A percentile compares a stretch with the other conserved stretches of the same genome.
Conservation (phyloP, 1,140 invertebrate species). For the Hyphantria cunea region DNA sequence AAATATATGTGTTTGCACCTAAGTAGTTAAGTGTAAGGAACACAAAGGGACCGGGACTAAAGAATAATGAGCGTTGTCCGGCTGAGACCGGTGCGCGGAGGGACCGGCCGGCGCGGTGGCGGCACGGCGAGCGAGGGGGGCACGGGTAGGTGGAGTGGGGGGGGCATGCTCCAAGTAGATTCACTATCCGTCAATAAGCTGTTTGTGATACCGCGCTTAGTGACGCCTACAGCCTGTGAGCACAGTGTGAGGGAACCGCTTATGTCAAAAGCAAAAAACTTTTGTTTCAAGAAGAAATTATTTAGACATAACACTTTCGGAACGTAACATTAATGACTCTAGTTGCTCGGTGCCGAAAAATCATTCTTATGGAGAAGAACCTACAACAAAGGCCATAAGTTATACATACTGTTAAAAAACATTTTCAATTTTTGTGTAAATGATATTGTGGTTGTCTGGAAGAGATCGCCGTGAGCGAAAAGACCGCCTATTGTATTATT, state of each 20-base stretch:
- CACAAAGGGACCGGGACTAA: neutral
- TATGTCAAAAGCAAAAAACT: neutral
- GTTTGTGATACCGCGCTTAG: conserved; percentile 1
- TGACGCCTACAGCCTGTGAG: neutral
- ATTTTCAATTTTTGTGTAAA: too few relatives aligned
- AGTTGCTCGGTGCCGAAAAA: too few relatives aligned
- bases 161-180: neutral
- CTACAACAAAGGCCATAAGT: too few relatives aligned
- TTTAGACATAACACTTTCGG: neutral
- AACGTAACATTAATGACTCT: too few relatives aligned
- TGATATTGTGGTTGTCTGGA: too few relatives aligned
- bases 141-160: too few relatives aligned
- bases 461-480: too few relatives aligned
- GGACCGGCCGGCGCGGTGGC: too few relatives aligned
- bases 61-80: neutral
- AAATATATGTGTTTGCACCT: neutral
- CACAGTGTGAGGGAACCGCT: neutral
- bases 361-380: too few relatives aligned
- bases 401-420: too few relatives aligned
- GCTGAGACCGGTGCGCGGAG: too few relatives aligned
- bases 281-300: neutral
- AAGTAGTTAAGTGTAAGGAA: neutral
- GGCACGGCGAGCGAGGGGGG: neutral
- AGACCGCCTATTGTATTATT: too few relatives aligned
- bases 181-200: conserved; percentile 1